phyloP scores from a whole-genome alignment of 2,113 vertebrate species.

The Ondatra zibethicus region DNA sequence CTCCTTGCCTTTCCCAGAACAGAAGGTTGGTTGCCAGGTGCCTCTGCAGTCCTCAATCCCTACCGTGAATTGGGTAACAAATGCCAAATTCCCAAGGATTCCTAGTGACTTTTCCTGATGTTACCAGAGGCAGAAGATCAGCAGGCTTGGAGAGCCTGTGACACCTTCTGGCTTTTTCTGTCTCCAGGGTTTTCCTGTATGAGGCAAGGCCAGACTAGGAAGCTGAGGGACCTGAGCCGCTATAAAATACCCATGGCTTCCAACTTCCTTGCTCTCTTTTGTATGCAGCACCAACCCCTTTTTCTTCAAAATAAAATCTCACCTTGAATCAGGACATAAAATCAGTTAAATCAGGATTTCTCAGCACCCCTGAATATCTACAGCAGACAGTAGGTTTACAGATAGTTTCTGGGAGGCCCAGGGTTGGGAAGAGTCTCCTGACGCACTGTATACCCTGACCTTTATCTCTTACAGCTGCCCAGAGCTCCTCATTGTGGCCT shows the following conservation, averaged over 20 bases:
- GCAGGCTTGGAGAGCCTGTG: not conserved
- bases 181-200: not conserved
- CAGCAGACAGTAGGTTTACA: not conserved
- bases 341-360: not conserved
- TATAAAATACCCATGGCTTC: not conserved
- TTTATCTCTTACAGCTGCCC: not conserved
- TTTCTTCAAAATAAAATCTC: constrained; percentile 25
- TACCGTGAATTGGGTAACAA: not conserved
- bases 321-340: not conserved
- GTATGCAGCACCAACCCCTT: not conserved
- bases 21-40: not conserved
- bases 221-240: not conserved
- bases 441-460: not conserved
- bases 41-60: not conserved
- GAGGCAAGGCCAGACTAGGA: not conserved
- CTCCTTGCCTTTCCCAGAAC: not conserved
- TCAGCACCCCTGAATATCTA: not conserved
- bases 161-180: not conserved
- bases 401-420: not conserved
- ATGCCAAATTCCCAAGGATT: not conserved
- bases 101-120: not conserved
- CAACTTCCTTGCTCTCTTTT: not conserved
- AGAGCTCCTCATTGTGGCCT: not conserved
- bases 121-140: not conserved
- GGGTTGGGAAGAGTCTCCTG: not conserved